A percentile compares a stretch with the other conserved stretches of the same genome.
Evolutionary conservation across 2,888 invertebrate genomes (phyloP).

Genomic region (Limnephilus marmoratus): DNA sequence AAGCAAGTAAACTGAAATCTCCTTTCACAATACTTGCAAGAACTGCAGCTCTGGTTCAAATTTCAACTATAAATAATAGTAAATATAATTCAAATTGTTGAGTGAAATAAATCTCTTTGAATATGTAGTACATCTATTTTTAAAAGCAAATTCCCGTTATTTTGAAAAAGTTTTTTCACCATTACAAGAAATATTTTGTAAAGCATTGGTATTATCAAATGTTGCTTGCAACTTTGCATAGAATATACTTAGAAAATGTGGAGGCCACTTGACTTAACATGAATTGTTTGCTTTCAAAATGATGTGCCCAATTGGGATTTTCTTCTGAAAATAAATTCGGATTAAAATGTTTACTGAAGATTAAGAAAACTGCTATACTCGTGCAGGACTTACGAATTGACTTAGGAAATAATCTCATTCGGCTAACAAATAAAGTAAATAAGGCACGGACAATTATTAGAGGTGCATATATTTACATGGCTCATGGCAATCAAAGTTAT

Average conservation of each 20-base stretch:
- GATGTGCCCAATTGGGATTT: not conserved
- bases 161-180: not conserved
- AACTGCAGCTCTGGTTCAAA: not conserved
- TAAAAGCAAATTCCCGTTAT: not conserved
- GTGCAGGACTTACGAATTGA: not conserved
- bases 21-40: not conserved
- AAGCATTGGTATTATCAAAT: not conserved
- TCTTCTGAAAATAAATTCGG: not conserved
- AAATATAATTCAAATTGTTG: not conserved
- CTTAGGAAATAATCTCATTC: not conserved
- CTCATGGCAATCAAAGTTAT: not conserved
- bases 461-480: not conserved
- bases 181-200: not conserved
- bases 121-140: not conserved
- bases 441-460: not conserved
- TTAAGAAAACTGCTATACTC: not conserved
- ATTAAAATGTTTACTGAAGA: not conserved
- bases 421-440: not conserved
- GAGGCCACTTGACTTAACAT: not conserved
- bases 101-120: not conserved
- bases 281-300: not conserved
- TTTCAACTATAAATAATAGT: not conserved
- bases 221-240: not conserved
- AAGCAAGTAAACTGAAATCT: not conserved
- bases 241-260: not conserved